phyloP scores from a whole-genome alignment of 1,140 invertebrate genomes.

The Oryzaephilus surinamensis region DNA sequence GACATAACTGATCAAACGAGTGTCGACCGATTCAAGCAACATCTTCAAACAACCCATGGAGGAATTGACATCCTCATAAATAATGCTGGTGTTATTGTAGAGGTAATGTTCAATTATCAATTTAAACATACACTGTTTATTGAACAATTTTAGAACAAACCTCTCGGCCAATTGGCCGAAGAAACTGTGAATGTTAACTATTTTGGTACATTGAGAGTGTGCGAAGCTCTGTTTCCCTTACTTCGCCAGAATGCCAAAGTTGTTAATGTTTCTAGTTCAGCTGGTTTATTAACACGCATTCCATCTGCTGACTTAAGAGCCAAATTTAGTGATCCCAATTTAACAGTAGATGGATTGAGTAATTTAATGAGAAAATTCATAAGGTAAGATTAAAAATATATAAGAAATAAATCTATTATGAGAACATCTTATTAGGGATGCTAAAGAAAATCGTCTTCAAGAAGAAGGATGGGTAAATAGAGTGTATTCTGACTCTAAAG shows the following conservation, averaged over 20 bases:
- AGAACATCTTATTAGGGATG: slow-evolving; percentile 30
- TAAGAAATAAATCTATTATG: neutral
- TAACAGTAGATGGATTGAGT: slow-evolving; percentile 47
- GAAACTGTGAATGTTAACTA: slow-evolving; percentile 60
- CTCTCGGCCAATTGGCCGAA: slow-evolving; percentile 57
- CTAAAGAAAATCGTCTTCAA: slow-evolving; percentile 41
- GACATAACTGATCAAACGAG: too few relatives aligned
- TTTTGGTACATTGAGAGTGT: slow-evolving; percentile 52
- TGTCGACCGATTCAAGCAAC: too few relatives aligned
- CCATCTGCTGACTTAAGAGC: slow-evolving; percentile 42
- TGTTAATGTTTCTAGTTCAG: slow-evolving; percentile 62
- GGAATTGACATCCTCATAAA: too few relatives aligned
- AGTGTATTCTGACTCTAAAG: slow-evolving; percentile 57
- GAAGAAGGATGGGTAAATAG: slow-evolving; percentile 48
- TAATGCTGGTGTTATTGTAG: too few relatives aligned
- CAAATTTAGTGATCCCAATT: slow-evolving; percentile 40
- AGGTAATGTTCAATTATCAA: too few relatives aligned
- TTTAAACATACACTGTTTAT: neutral
- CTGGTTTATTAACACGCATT: slow-evolving; percentile 46
- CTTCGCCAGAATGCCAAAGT: slow-evolving; percentile 56
- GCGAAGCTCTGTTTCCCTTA: slow-evolving; percentile 56
- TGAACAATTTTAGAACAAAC: slow-evolving; percentile 39
- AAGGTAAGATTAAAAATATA: slow-evolving; percentile 34
- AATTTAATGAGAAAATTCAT: slow-evolving; percentile 56
- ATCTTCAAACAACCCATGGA: too few relatives aligned